Evolutionary conservation across 2,888 invertebrate genomes (phyloP).

Genomic region (Protodeltote pygarga): DNA sequence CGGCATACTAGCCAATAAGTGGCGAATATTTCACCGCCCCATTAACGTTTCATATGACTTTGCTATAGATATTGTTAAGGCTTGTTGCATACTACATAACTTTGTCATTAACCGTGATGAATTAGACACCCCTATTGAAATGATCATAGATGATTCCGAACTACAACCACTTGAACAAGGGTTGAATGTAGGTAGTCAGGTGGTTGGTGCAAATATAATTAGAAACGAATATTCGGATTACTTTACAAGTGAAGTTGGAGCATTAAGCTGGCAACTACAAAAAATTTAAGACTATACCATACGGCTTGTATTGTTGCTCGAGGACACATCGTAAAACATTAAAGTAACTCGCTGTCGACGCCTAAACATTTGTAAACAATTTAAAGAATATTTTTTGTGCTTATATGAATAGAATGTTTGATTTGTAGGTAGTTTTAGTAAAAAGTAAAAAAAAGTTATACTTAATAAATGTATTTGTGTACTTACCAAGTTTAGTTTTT

Average conservation of each 20-base stretch:
- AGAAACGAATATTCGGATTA: constrained; percentile 45
- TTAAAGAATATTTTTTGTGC: constrained; percentile 30
- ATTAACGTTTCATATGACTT: neutral
- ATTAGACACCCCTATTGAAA: constrained; percentile 37
- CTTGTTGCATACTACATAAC: constrained; percentile 17
- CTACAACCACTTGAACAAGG: constrained; percentile 32
- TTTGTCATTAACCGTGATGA: constrained; percentile 40
- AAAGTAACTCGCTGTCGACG: constrained; percentile 32
- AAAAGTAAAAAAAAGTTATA: constrained; percentile 36
- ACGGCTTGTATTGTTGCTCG: constrained; percentile 37
- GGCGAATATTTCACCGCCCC: constrained; percentile 4
- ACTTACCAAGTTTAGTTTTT: constrained; percentile 45
- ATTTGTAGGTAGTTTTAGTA: constrained; percentile 38
- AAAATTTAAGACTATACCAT: constrained; percentile 41
- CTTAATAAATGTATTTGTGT: constrained; percentile 35
- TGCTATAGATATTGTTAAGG: too few relatives aligned
- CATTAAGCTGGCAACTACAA: constrained; percentile 44
- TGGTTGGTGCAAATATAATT: constrained; percentile 40
- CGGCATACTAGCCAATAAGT: constrained; percentile 1
- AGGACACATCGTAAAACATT: constrained; percentile 34
- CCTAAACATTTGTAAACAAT: constrained; percentile 32
- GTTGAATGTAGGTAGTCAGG: constrained; percentile 39
- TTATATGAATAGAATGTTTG: constrained; percentile 38
- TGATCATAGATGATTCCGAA: constrained; percentile 43
- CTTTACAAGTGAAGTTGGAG: constrained; percentile 42